Evolutionary conservation across 2,888 invertebrate species (phyloP).

Genomic region (Caenorhabditis sinica): DNA sequence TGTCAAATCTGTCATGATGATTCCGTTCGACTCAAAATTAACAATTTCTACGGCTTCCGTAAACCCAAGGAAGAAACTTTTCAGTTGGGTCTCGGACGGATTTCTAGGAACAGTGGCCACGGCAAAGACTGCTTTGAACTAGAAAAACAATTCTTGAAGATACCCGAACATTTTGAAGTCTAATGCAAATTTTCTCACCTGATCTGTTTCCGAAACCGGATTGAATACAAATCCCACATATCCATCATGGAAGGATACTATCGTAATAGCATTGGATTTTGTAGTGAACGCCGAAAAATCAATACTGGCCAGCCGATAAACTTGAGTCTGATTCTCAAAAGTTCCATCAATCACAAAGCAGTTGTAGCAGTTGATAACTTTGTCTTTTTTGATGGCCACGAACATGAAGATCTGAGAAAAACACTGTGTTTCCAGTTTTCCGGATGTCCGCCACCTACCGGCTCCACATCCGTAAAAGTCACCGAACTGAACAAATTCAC

Average conservation of each 20-base stretch:
- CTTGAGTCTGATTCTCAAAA: not conserved
- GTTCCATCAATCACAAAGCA: conserved; percentile 17
- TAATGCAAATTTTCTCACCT: too few species aligned
- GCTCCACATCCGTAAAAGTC: not conserved
- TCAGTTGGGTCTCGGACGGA: too few species aligned
- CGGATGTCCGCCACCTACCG: too few species aligned
- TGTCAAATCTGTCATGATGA: too few species aligned
- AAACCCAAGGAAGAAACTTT: not conserved
- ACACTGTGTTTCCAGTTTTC: not conserved
- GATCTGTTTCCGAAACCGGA: too few species aligned
- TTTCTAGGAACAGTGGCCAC: not conserved
- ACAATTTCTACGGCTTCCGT: too few species aligned
- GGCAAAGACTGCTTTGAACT: too few species aligned
- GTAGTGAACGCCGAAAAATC: not conserved
- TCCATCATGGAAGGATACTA: too few species aligned
- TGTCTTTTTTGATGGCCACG: not conserved
- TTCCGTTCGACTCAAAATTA: too few species aligned
- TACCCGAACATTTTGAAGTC: too few species aligned
- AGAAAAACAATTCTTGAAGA: too few species aligned
- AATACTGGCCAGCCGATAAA: not conserved
- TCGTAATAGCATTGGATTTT: not conserved
- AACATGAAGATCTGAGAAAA: not conserved
- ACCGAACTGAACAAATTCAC: not conserved
- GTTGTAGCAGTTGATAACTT: not conserved
- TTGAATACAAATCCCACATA: too few species aligned